These are phyloP conservation scores for Zaprionus taronus DNA, from an alignment of 1,140 invertebrate species.

Conservation along the genomic window DNA sequence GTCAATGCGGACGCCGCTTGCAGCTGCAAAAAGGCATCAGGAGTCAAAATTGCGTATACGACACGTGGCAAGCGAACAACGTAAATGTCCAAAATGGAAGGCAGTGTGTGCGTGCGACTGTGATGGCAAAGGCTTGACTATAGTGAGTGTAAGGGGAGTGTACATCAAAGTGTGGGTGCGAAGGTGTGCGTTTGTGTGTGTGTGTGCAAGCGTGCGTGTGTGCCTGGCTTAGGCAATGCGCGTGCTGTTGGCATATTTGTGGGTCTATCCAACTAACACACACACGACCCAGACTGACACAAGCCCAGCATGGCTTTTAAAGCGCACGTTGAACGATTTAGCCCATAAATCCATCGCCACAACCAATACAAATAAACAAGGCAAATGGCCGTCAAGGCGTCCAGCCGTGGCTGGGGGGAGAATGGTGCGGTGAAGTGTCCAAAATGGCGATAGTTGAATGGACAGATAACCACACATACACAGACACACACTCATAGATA, in stretches of 20 bases:
- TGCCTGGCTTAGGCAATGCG: constrained; percentile 45
- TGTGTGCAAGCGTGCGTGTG: constrained; percentile 10
- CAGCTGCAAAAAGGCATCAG: constrained; percentile 20
- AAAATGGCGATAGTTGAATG: constrained; percentile 50
- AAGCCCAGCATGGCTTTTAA: constrained; percentile 15
- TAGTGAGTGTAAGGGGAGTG: constrained; percentile 3
- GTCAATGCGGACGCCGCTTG: constrained; percentile 15
- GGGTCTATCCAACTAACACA: constrained; percentile 23
- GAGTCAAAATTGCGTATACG: constrained; percentile 73
- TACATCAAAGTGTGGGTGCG: background rate
- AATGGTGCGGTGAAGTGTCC: background rate
- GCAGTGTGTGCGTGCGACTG: background rate
- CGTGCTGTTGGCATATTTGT: constrained; percentile 75
- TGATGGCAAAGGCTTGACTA: background rate
- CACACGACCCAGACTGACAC: constrained; percentile 17
- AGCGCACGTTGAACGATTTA: constrained; percentile 65
- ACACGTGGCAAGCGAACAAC: constrained; percentile 45
- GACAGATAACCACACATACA: constrained; percentile 45
- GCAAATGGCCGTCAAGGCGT: constrained; percentile 20
- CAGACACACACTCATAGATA: constrained; percentile 3
- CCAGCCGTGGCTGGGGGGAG: background rate
- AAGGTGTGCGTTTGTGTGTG: background rate
- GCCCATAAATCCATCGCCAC: constrained; percentile 71
- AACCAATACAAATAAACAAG: constrained; percentile 76
- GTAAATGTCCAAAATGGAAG: constrained; percentile 54